Evolutionary conservation across 2,797 vertebrate species (phyloP), one percentile per base, ranked within the genome.

Genomic region (Platalea minor): DNA sequence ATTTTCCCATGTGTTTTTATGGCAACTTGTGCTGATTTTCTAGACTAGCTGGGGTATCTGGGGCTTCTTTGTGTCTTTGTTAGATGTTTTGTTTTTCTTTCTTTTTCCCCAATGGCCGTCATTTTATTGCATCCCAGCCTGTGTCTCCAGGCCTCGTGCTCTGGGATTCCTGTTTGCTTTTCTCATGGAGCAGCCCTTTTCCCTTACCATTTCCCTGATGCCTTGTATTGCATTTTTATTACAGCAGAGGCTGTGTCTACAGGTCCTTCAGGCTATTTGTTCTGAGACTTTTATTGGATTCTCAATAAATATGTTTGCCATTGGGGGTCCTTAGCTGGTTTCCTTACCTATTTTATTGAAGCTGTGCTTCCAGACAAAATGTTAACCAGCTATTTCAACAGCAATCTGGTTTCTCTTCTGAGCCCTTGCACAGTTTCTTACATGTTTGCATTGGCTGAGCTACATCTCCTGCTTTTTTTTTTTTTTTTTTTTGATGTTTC

Each of bases 201-300:
- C 73, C 96, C 93, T 95, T 82, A 82, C 93, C n/a, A 60, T 96
- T 97, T 98, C 98, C 97, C 98, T 84, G 89, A 97, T 93, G 94
- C 95, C 98, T 97, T 97, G 67, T 97, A 97, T 97, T 96, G 93
- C 24, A 46, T 91, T 98, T 98, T 98, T 98, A 98, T 98, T 68
- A 77, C 97, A 96, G 92, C 96, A 76, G 45, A 92, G 96, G 74
- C 96, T 93, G 88, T 61, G 89, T 97, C 96, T 92, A 90, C 89
- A 85, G 95, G 95, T 94, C 96, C 97, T 97, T 97, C 97, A 95
- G 97, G 91, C 97, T 98, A 97, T 97, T 98, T 97, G 97, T 97
- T 97, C 96, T 91, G 95, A 97, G 97, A 93, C 77, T 98, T 98
- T 98, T 98, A 98, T 98, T 98, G 97, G 97, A 97, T 95, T 95